Evolutionary conservation across 1,140 invertebrate genomes (phyloP).

Genomic region (Listronotus oregonensis): DNA sequence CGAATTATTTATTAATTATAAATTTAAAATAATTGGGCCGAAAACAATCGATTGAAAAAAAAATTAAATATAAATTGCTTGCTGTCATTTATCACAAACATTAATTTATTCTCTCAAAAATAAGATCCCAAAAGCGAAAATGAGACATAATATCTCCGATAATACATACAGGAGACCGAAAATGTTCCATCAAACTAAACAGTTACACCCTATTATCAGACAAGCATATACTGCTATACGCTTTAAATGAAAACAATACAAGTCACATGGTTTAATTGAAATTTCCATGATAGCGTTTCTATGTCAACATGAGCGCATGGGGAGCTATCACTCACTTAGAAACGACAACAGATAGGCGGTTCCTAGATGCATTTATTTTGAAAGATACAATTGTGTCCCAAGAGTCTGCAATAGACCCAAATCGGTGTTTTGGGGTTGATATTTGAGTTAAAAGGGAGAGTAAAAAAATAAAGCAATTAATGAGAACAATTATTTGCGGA

Average conservation of each 20-base stretch:
- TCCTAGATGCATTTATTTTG: constrained; percentile 22
- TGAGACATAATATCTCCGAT: constrained; percentile 4
- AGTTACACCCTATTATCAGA: constrained; percentile 32
- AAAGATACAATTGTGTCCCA: constrained; percentile 25
- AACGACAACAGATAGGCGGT: constrained; percentile 34
- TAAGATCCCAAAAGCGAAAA: neutral
- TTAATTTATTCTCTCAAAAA: neutral
- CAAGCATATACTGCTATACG: neutral
- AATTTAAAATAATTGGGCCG: too few species aligned
- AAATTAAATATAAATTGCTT: too few species aligned
- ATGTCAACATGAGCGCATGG: constrained; percentile 46
- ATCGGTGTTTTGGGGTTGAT: neutral
- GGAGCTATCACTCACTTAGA: constrained; percentile 49
- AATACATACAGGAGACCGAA: constrained; percentile 1
- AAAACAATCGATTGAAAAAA: too few species aligned
- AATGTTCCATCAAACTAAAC: constrained; percentile 31
- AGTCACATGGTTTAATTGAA: constrained; percentile 45
- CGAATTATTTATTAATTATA: too few species aligned
- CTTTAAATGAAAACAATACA: constrained; percentile 34
- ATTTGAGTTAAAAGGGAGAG: too few species aligned
- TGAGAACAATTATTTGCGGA: too few species aligned
- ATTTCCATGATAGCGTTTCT: constrained; percentile 50
- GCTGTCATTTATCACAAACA: too few species aligned
- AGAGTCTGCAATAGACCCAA: neutral
- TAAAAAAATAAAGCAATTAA: too few species aligned